Percentiles rank a stretch among this genome's conserved stretches.
phyloP scores from a whole-genome alignment of 2,888 invertebrate genomes.

The Hydriomena furcata region DNA sequence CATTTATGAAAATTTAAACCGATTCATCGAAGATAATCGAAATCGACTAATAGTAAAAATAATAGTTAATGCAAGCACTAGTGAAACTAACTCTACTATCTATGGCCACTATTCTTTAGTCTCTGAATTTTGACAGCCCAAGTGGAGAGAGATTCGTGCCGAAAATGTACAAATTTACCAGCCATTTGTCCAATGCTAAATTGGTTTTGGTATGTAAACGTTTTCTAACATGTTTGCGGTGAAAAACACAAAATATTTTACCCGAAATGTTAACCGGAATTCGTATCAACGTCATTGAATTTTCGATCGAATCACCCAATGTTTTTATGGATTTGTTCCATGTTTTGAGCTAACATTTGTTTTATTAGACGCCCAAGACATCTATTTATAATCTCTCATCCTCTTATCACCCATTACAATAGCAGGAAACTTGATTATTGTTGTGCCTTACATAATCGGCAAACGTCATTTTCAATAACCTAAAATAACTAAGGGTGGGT shows the following conservation, averaged over 20 bases:
- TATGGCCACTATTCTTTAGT: conserved; percentile 35
- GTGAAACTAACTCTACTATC: no score
- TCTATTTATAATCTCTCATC: neutral
- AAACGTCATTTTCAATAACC: conserved; percentile 74
- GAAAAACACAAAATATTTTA: neutral
- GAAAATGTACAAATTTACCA: conserved; percentile 80
- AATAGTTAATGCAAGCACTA: no score
- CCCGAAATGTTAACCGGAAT: neutral
- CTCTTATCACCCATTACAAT: conserved; percentile 34
- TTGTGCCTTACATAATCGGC: conserved; percentile 75
- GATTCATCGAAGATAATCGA: no score
- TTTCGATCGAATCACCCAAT: conserved; percentile 24
- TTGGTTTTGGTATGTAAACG: conserved; percentile 68
- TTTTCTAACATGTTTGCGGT: conserved; percentile 1
- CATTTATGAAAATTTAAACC: no score
- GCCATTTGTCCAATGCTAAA: conserved; percentile 67
- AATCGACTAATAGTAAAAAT: no score
- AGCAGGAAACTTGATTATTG: conserved; percentile 52
- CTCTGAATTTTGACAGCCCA: conserved; percentile 71
- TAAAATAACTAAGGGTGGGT: conserved; percentile 50
- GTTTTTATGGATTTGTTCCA: conserved; percentile 40
- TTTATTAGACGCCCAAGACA: conserved; percentile 1
- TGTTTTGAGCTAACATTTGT: conserved; percentile 10
- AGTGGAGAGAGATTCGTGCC: conserved; percentile 67
- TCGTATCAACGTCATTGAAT: neutral